These are phyloP conservation scores for Drosophila koepferae DNA, from an alignment of 2,888 invertebrate species.

Conservation along the genomic window DNA sequence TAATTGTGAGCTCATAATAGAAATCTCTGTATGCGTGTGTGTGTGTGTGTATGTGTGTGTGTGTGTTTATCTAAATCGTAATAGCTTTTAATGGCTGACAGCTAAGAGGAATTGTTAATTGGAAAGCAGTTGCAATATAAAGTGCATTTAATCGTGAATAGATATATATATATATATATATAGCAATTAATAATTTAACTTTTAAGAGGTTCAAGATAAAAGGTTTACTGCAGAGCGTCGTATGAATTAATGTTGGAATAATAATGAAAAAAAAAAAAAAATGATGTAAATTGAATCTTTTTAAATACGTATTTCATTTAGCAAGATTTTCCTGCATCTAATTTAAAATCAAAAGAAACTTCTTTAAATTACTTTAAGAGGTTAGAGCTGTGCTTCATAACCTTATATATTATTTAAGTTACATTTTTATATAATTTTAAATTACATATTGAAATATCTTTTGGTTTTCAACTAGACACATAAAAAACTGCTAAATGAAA, in stretches of 20 bases:
- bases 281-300: no score
- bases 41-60: neutral
- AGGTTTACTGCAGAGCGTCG: neutral
- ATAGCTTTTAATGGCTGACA: constrained; percentile 22
- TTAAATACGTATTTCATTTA: no score
- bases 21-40: neutral
- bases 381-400: neutral
- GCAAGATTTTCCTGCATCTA: no score
- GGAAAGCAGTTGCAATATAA: constrained; percentile 6
- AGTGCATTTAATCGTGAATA: neutral
- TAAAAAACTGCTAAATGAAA: constrained; percentile 19
- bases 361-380: no score
- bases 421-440: neutral
- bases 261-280: no score
- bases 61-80: constrained; percentile 31
- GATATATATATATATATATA: neutral
- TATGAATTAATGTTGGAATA: neutral
- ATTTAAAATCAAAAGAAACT: no score
- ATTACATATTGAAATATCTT: neutral
- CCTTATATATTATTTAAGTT: neutral
- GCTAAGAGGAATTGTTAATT: constrained; percentile 15
- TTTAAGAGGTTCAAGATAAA: neutral
- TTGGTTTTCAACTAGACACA: neutral
- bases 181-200: neutral
- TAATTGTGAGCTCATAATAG: constrained; percentile 13